phyloP scores from a whole-genome alignment of 2,797 vertebrate species.

The Notolabrus celidotus region DNA sequence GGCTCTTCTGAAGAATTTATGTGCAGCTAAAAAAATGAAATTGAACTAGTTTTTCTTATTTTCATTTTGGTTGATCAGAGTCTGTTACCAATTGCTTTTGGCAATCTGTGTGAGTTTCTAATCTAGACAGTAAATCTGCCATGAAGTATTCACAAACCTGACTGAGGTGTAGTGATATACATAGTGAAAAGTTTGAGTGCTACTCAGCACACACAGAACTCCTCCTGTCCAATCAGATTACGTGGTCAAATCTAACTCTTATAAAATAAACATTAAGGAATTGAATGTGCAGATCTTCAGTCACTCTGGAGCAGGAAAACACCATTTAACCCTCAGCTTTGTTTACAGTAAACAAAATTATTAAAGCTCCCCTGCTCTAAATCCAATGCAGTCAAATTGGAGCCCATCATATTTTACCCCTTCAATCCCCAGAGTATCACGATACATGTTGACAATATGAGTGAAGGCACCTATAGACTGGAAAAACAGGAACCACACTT shows the following conservation, averaged over 20 bases:
- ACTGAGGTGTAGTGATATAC: no score
- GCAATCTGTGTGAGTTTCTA: no score
- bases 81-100: no score
- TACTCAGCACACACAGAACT: no score
- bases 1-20: no score
- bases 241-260: background rate
- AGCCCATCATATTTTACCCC: slow-evolving; percentile 45
- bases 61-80: no score
- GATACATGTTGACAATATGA: slow-evolving; percentile 29
- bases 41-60: no score
- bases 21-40: no score
- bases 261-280: background rate
- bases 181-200: no score
- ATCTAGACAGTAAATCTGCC: no score
- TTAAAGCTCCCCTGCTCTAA: background rate
- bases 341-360: slow-evolving; percentile 4
- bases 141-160: no score
- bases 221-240: background rate
- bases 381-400: slow-evolving; percentile 26
- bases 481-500: slow-evolving; percentile 66
- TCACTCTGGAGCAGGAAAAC: slow-evolving; percentile 10
- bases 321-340: slow-evolving; percentile 8
- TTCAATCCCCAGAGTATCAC: slow-evolving; percentile 23
- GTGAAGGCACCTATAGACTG: slow-evolving; percentile 43
- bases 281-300: slow-evolving; percentile 2